A percentile compares a stretch with the other conserved stretches of the same genome.
Evolutionary conservation across 2,113 vertebrate species (phyloP).

Genomic region (Alces alces): DNA sequence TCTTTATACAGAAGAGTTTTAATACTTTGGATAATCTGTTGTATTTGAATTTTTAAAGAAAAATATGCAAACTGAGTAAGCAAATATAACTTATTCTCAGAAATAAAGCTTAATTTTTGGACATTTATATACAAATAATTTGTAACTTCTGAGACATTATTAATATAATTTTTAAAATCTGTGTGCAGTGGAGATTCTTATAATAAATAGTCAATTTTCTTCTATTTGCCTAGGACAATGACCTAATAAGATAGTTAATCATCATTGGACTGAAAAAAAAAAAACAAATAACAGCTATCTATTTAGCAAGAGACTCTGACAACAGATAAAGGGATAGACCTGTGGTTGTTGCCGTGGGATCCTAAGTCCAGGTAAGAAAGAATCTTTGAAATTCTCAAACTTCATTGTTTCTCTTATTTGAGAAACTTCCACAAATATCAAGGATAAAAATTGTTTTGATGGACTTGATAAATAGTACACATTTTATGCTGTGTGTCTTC

Average conservation of each 20-base stretch:
- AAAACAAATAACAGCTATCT: constrained; percentile 22
- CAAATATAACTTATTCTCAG: neutral
- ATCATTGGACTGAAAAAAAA: constrained; percentile 71
- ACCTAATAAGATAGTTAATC: constrained; percentile 77
- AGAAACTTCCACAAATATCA: neutral
- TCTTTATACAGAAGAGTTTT: neutral
- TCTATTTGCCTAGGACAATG: constrained; percentile 56
- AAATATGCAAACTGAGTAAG: neutral
- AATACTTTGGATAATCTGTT: neutral
- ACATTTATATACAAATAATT: neutral
- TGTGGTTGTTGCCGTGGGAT: constrained; percentile 19
- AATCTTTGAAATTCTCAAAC: constrained; percentile 25
- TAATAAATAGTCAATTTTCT: constrained; percentile 18
- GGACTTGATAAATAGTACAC: neutral
- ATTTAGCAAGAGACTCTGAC: constrained; percentile 47
- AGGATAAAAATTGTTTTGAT: neutral
- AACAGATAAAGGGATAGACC: neutral
- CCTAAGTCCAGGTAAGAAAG: constrained; percentile 77
- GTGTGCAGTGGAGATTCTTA: neutral
- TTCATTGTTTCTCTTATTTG: neutral
- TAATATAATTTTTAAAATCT: neutral
- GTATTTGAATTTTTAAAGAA: neutral
- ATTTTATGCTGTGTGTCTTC: neutral
- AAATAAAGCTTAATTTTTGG: neutral
- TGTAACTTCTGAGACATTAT: neutral